A percentile compares a stretch with the other conserved stretches of the same genome.
phyloP scores from a whole-genome alignment of 64 coral and sea anemone genomes.

The Anthopleura sola region DNA sequence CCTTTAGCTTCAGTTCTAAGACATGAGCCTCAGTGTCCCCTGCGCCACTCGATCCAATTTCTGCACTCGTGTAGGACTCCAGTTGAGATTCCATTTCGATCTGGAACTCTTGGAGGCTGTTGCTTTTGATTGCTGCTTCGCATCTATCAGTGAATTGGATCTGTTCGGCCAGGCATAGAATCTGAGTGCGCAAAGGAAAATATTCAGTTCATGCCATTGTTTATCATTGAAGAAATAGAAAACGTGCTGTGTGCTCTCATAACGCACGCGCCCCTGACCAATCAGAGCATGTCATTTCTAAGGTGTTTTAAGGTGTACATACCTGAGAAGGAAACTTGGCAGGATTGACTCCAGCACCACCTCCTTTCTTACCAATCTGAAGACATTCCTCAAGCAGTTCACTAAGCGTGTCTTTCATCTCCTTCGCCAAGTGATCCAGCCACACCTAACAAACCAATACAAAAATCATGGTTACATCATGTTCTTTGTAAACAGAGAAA shows the following conservation, averaged over 20 bases:
- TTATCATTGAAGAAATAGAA: background rate
- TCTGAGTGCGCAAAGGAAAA: slow-evolving; percentile 25
- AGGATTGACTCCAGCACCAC: slow-evolving; percentile 79
- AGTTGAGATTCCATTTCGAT: slow-evolving; percentile 99
- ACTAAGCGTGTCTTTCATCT: slow-evolving; percentile 97
- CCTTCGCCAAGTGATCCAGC: slow-evolving; percentile 83
- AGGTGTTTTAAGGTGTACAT: background rate
- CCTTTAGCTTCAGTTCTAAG: slow-evolving; percentile 84
- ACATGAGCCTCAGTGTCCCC: slow-evolving; percentile 73
- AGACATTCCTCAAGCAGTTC: slow-evolving; percentile 87
- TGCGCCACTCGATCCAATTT: slow-evolving; percentile 57
- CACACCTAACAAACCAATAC: slow-evolving; percentile 60
- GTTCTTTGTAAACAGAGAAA: background rate
- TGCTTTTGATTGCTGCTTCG: slow-evolving; percentile 89
- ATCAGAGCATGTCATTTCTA: background rate
- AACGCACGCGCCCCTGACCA: too few relatives aligned
- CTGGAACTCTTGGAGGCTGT: slow-evolving; percentile 85
- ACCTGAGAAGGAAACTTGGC: slow-evolving; percentile 97
- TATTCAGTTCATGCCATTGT: background rate
- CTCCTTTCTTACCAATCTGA: slow-evolving; percentile 71
- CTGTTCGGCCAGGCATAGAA: slow-evolving; percentile 93
- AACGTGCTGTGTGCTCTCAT: background rate
- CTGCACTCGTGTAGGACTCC: slow-evolving; percentile 89
- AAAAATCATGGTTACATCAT: background rate
- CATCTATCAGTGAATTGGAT: slow-evolving; percentile 96